Evolutionary conservation across 2,888 invertebrate genomes (phyloP).

Genomic region (Stictocephala bisonia): DNA sequence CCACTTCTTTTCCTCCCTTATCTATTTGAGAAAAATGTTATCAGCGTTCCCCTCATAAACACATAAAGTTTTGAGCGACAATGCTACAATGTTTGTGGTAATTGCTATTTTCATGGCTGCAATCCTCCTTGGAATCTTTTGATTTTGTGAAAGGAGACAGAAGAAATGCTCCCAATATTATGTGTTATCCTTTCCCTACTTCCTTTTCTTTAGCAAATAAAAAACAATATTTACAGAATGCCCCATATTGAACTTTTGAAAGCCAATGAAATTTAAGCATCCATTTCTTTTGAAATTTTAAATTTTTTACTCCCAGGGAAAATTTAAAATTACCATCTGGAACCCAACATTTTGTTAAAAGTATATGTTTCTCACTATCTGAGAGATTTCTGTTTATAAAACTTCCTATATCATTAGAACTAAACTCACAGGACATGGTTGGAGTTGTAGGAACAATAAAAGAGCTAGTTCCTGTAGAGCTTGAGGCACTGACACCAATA

Average conservation of each 20-base stretch:
- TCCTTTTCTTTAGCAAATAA: not conserved
- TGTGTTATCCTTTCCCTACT: conserved; percentile 4
- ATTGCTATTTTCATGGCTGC: not conserved
- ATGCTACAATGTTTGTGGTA: not conserved
- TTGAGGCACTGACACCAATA: no score
- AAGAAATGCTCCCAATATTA: not conserved
- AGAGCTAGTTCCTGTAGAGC: no score
- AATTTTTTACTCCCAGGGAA: no score
- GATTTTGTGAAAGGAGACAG: not conserved
- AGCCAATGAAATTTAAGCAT: no score
- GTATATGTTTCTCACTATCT: no score
- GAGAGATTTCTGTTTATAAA: no score
- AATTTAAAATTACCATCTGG: no score
- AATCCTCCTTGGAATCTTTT: conserved; percentile 4
- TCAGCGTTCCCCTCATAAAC: not conserved
- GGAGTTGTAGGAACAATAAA: no score
- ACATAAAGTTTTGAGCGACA: not conserved
- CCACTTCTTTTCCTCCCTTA: not conserved
- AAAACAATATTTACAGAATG: not conserved
- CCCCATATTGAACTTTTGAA: not conserved
- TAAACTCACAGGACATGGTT: no score
- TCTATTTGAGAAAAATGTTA: conserved; percentile 2
- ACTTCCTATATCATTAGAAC: no score
- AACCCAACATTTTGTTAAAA: no score
- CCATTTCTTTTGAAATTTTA: no score